phyloP scores from a whole-genome alignment of 2,888 invertebrate genomes.

The Tenthredo notha region DNA sequence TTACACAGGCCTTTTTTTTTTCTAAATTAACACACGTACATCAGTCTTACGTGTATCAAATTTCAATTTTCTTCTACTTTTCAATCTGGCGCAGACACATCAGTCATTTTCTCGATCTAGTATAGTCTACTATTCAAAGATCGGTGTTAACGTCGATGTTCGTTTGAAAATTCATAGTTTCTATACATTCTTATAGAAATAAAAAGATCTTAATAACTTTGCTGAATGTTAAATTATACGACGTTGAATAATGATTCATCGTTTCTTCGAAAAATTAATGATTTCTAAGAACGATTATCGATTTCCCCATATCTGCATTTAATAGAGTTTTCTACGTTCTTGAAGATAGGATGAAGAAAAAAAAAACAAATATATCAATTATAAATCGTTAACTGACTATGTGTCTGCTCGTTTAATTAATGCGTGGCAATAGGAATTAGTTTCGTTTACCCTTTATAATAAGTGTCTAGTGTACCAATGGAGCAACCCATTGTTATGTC shows the following conservation, averaged over 20 bases:
- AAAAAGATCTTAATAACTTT: not conserved
- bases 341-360: not conserved
- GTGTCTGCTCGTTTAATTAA: conserved; percentile 21
- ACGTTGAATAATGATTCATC: not conserved
- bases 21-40: conserved; percentile 24
- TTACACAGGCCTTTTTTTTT: conserved; percentile 61
- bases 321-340: conserved; percentile 29
- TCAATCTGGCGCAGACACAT: conserved; percentile 41
- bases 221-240: not conserved
- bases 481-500: conserved; percentile 73
- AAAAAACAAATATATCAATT: not conserved
- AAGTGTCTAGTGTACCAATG: conserved; percentile 55
- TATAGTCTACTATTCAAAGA: not conserved
- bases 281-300: not conserved
- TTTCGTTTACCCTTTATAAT: not conserved
- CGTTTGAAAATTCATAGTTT: not conserved
- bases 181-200: not conserved
- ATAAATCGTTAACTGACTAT: conserved; percentile 5
- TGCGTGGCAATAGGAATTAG: not conserved
- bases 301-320: conserved; percentile 39
- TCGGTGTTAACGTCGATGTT: not conserved
- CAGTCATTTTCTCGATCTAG: conserved; percentile 15
- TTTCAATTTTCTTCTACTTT: not conserved
- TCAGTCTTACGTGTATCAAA: not conserved
- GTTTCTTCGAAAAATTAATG: not conserved